phyloP scores from a whole-genome alignment of 1,140 invertebrate species.

The Drosophila biarmipes region DNA sequence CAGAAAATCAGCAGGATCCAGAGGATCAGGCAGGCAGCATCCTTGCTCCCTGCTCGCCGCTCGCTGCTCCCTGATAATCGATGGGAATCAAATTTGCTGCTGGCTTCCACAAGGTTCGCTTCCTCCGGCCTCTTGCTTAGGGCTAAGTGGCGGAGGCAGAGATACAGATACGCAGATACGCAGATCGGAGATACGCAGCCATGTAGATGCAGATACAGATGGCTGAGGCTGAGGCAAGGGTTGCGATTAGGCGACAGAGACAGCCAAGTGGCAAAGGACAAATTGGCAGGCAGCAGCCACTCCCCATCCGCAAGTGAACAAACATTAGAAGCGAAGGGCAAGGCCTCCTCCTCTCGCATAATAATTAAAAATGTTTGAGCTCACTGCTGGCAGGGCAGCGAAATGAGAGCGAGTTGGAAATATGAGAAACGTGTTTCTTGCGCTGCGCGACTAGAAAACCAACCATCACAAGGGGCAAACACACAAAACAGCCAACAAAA shows the following conservation, averaged over 20 bases:
- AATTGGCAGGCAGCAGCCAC: conserved; percentile 52
- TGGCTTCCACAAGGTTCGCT: conserved; percentile 17
- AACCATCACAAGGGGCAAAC: conserved; percentile 10
- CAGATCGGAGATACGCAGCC: conserved; percentile 12
- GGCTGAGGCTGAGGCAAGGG: neutral
- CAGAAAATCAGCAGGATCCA: neutral
- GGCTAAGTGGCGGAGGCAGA: conserved; percentile 15
- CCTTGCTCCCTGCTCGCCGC: neutral
- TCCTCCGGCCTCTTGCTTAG: neutral
- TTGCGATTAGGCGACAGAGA: conserved; percentile 8
- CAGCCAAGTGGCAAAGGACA: conserved; percentile 53
- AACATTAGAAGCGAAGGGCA: conserved; percentile 60
- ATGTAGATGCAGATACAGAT: too few relatives aligned
- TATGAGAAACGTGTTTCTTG: conserved; percentile 70
- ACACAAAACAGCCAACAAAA: too few relatives aligned
- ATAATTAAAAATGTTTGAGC: conserved; percentile 71
- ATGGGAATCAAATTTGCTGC: conserved; percentile 79
- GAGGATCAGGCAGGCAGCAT: conserved; percentile 2
- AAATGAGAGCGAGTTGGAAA: conserved; percentile 43
- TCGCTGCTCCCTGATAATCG: conserved; percentile 64
- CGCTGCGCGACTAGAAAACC: conserved; percentile 46
- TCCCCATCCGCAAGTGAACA: conserved; percentile 56
- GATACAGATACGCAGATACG: conserved; percentile 27
- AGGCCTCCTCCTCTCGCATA: conserved; percentile 44
- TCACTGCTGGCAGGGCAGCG: conserved; percentile 7